These are phyloP conservation scores for Hipposideros larvatus DNA, from an alignment of 2,797 vertebrate genomes.

Conservation along the genomic window DNA sequence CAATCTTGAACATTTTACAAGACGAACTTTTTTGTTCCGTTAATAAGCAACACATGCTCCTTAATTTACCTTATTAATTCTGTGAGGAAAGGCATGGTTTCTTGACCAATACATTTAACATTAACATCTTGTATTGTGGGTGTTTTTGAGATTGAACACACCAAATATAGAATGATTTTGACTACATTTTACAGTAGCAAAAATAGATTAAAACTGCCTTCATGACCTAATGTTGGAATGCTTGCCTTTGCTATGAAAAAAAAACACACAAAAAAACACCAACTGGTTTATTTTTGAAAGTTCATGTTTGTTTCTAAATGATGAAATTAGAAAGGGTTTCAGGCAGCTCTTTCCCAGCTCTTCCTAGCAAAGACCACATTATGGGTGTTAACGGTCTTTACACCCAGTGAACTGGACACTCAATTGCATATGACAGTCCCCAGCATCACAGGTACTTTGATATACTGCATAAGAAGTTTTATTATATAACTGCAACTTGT, in stretches of 20 bases:
- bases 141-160: conserved; percentile 53
- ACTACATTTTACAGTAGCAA: conserved; percentile 50
- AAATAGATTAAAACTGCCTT: conserved; percentile 72
- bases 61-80: conserved; percentile 15
- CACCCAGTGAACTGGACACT: background rate
- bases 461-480: background rate
- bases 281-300: conserved; percentile 69
- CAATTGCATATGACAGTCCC: background rate
- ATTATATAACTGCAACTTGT: background rate
- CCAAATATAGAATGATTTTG: conserved; percentile 61
- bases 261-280: background rate
- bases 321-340: conserved; percentile 36
- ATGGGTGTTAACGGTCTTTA: background rate
- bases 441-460: background rate
- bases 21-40: background rate
- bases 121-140: conserved; percentile 44
- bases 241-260: conserved; percentile 57
- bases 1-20: background rate
- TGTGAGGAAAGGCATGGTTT: background rate
- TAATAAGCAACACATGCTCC: background rate
- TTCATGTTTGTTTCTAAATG: conserved; percentile 61
- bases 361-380: background rate
- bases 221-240: conserved; percentile 71
- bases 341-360: background rate
- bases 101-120: background rate